phyloP scores from a whole-genome alignment of 1,140 invertebrate species.

The Pseudomyrmex cubaensis region DNA sequence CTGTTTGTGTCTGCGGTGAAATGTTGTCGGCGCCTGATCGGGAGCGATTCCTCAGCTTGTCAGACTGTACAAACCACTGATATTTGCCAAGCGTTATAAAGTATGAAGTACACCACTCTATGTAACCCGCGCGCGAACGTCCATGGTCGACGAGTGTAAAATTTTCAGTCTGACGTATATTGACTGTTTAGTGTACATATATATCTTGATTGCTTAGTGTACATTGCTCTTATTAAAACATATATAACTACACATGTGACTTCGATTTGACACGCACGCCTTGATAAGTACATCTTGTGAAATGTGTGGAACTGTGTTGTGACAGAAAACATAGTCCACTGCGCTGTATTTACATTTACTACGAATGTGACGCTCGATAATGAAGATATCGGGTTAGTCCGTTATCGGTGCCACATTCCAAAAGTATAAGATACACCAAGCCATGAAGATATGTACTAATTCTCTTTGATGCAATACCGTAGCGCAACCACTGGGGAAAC shows the following conservation, averaged over 20 bases:
- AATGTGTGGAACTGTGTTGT: background rate
- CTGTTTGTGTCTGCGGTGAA: constrained; percentile 69
- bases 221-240: constrained; percentile 9
- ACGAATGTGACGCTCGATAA: constrained; percentile 21
- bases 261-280: background rate
- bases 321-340: background rate
- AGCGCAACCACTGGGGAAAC: constrained; percentile 32
- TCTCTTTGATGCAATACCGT: constrained; percentile 47
- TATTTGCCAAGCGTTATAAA: constrained; percentile 62
- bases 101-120: constrained; percentile 40
- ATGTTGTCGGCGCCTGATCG: constrained; percentile 65
- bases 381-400: background rate
- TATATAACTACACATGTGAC: constrained; percentile 22
- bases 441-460: constrained; percentile 9
- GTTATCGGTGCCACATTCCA: background rate
- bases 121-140: constrained; percentile 46
- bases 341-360: background rate
- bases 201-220: constrained; percentile 2
- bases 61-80: constrained; percentile 6
- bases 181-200: background rate
- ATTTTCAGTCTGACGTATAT: constrained; percentile 21
- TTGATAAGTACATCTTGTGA: background rate
- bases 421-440: constrained; percentile 32
- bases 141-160: constrained; percentile 18
- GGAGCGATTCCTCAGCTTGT: constrained; percentile 52